Evolutionary conservation across 2,113 vertebrate species (phyloP).

Genomic region (Lethenteron camtschaticum): DNA sequence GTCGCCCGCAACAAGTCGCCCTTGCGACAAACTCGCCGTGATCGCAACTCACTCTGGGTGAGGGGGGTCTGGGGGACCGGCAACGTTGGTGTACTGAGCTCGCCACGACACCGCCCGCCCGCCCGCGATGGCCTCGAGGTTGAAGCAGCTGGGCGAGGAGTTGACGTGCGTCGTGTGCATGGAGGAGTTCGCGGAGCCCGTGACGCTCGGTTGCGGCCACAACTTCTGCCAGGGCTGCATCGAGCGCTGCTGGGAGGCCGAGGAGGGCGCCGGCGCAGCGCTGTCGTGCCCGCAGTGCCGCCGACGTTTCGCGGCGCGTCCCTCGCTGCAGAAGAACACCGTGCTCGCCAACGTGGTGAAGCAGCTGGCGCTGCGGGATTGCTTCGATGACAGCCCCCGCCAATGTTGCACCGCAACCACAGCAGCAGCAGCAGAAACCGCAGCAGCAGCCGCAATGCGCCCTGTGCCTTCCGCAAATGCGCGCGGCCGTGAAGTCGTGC

Average conservation of each 20-base stretch:
- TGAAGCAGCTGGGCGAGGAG: slow-evolving; percentile 15
- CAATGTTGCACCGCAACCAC: no score
- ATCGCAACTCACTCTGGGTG: no score
- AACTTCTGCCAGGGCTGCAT: slow-evolving; percentile 32
- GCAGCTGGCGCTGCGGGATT: neutral
- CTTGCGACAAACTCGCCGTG: no score
- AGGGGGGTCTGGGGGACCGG: no score
- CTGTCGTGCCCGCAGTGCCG: slow-evolving; percentile 30
- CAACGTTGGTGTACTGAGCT: no score
- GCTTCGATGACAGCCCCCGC: no score
- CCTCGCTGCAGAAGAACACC: neutral
- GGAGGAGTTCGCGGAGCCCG: slow-evolving; percentile 26
- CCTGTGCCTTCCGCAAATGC: no score
- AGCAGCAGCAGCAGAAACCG: no score
- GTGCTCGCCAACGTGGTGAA: slow-evolving; percentile 4
- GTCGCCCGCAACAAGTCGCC: no score
- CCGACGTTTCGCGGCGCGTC: slow-evolving; percentile 17
- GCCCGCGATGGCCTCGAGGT: no score
- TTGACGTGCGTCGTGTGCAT: slow-evolving; percentile 34
- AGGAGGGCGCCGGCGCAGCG: slow-evolving; percentile 14
- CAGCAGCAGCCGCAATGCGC: neutral
- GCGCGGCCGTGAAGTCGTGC: neutral
- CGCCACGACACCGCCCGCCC: no score
- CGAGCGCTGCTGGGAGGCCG: slow-evolving; percentile 14
- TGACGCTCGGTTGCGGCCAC: slow-evolving; percentile 34